These are phyloP conservation scores for Orientallactaga bullata DNA, from an alignment of 2,113 vertebrate genomes.

Conservation along the genomic window DNA sequence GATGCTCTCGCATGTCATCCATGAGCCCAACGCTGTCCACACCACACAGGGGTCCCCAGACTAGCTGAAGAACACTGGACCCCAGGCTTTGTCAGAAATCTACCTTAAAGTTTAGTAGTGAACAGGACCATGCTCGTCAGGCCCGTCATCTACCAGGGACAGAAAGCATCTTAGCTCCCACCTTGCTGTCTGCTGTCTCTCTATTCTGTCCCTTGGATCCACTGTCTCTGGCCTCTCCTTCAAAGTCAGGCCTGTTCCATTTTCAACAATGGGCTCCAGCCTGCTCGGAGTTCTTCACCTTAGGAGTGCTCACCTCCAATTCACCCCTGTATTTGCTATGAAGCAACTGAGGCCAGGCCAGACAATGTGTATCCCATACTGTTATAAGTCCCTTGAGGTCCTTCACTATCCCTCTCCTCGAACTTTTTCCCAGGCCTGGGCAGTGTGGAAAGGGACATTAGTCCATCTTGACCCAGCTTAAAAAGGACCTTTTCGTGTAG, in stretches of 20 bases:
- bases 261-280: rapidly evolving
- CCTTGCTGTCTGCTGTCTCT: not conserved
- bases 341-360: not conserved
- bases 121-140: rapidly evolving
- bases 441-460: not conserved
- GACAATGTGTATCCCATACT: no score
- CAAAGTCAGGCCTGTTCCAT: rapidly evolving
- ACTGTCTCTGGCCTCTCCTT: not conserved
- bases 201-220: not conserved
- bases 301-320: no score
- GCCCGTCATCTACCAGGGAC: not conserved
- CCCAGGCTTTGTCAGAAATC: rapidly evolving
- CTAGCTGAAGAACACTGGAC: not conserved
- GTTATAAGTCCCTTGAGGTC: rapidly evolving
- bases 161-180: not conserved
- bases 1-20: not conserved
- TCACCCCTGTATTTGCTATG: rapidly evolving
- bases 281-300: not conserved
- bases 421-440: rapidly evolving
- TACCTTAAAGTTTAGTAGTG: not conserved
- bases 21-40: not conserved
- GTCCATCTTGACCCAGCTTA: not conserved
- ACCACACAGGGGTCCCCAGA: no score
- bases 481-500: not conserved
- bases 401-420: rapidly evolving